Evolutionary conservation across 2,888 invertebrate genomes (phyloP).

Genomic region (Lasioglossum lativentre): DNA sequence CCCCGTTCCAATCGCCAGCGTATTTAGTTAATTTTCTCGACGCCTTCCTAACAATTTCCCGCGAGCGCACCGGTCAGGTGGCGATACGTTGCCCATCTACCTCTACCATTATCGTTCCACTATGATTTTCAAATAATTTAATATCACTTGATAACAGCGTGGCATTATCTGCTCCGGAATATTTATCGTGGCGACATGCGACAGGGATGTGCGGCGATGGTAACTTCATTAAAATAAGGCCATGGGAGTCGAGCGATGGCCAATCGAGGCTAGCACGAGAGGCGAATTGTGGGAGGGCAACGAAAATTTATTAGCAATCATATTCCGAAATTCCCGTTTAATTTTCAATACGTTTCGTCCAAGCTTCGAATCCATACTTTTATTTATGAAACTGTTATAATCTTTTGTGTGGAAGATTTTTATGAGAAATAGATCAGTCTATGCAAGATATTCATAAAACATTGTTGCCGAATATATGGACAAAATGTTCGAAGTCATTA

Average conservation of each 20-base stretch:
- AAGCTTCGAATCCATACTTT: neutral
- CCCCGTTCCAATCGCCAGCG: neutral
- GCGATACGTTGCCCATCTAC: neutral
- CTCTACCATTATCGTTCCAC: slow-evolving; percentile 11
- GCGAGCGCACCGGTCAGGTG: neutral
- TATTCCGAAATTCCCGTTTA: neutral
- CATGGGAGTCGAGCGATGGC: neutral
- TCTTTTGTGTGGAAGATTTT: neutral
- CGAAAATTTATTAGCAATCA: slow-evolving; percentile 15
- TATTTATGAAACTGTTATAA: neutral
- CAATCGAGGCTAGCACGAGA: neutral
- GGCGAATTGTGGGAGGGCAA: no score
- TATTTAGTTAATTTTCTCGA: slow-evolving; percentile 9
- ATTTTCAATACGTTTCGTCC: neutral
- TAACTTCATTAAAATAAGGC: neutral
- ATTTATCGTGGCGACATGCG: slow-evolving; percentile 6
- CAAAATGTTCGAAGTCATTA: no score
- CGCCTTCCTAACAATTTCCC: neutral
- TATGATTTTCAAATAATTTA: slow-evolving; percentile 28
- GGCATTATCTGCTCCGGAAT: neutral
- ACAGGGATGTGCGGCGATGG: neutral
- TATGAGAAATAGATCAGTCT: neutral
- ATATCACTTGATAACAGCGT: neutral
- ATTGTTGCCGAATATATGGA: no score
- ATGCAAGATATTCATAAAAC: neutral